Evolutionary conservation across 2,888 invertebrate genomes (phyloP).

Genomic region (Tenodera sinensis): DNA sequence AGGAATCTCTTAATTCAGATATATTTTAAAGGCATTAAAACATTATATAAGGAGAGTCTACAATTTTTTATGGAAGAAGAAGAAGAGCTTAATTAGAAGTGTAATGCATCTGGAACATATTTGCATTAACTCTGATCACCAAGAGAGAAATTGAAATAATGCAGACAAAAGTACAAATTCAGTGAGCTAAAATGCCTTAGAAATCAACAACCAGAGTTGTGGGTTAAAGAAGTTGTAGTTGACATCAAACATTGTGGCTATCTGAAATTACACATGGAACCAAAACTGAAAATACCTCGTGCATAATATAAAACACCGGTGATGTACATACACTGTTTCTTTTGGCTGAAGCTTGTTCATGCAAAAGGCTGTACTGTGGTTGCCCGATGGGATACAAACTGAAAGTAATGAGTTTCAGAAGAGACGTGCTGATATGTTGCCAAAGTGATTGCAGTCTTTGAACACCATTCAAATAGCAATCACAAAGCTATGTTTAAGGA

Average conservation of each 20-base stretch:
- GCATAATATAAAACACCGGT: neutral
- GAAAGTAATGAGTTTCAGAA: neutral
- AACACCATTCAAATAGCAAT: neutral
- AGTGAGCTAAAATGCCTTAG: neutral
- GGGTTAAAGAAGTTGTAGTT: neutral
- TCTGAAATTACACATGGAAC: neutral
- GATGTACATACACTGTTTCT: neutral
- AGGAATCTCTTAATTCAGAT: neutral
- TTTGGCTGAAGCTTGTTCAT: neutral
- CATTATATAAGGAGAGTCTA: neutral
- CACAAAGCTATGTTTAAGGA: constrained; percentile 1
- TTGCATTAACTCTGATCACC: neutral
- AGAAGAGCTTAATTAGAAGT: neutral
- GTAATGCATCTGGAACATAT: neutral
- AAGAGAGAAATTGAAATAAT: neutral
- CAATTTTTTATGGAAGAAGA: neutral
- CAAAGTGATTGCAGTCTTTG: constrained; percentile 10
- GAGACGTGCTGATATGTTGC: neutral
- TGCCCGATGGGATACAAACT: neutral
- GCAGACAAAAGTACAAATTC: neutral
- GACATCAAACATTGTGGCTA: neutral
- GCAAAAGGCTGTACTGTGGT: neutral
- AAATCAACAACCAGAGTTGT: neutral
- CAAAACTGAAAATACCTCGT: neutral
- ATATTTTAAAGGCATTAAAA: neutral